A percentile compares a stretch with the other conserved stretches of the same genome.
Evolutionary conservation across 2,113 vertebrate genomes (phyloP).

Genomic region (Etia nguti): DNA sequence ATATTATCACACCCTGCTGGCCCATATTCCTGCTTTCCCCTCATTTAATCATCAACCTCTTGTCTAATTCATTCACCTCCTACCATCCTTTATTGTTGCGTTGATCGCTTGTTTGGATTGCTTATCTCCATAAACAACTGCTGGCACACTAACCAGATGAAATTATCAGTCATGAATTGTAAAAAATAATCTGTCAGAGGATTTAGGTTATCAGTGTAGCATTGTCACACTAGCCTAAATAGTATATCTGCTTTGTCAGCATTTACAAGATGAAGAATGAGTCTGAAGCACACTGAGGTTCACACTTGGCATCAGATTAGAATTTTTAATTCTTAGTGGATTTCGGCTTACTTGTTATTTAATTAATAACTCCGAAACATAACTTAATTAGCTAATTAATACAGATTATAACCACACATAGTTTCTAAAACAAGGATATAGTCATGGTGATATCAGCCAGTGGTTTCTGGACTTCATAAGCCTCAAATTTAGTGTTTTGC

Average conservation of each 20-base stretch:
- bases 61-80: background rate
- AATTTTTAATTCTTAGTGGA: background rate
- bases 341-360: background rate
- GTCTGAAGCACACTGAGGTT: background rate
- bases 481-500: background rate
- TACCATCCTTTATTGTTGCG: background rate
- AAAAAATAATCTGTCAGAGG: background rate
- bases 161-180: background rate
- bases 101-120: background rate
- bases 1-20: constrained; percentile 57
- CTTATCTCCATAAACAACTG: background rate
- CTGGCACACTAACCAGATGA: background rate
- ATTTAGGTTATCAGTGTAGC: background rate
- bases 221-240: background rate
- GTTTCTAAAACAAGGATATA: background rate
- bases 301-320: background rate
- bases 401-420: background rate
- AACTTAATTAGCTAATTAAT: background rate
- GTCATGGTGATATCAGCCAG: background rate
- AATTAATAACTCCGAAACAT: fast-evolving
- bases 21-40: constrained; percentile 45
- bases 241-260: background rate
- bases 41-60: constrained; percentile 33
- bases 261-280: background rate
- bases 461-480: background rate